Percentiles rank a stretch among this genome's conserved stretches.
These are phyloP conservation scores for Synergus itoensis DNA, from an alignment of 2,888 invertebrate species.

Conservation along the genomic window DNA sequence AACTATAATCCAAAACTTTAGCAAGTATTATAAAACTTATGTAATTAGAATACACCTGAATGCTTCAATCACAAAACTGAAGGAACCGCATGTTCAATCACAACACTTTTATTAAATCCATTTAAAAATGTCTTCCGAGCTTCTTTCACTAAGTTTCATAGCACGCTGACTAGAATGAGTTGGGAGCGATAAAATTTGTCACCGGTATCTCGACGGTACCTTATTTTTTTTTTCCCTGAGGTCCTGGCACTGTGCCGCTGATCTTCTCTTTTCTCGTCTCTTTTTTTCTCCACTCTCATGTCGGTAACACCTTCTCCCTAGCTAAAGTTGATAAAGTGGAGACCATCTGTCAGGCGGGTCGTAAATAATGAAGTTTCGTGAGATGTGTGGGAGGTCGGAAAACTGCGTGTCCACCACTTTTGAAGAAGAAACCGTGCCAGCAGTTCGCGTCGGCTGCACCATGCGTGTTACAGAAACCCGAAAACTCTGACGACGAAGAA, in stretches of 20 bases:
- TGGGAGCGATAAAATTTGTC: background rate
- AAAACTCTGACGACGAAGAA: background rate
- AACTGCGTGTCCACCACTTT: background rate
- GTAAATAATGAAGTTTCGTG: conserved; percentile 57
- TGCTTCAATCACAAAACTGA: background rate
- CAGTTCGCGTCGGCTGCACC: background rate
- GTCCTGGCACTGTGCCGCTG: background rate
- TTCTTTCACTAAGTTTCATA: background rate
- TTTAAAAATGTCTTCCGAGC: background rate
- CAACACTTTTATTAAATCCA: background rate
- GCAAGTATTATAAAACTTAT: background rate
- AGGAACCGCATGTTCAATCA: background rate
- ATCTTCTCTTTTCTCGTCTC: background rate
- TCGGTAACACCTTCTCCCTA: conserved; percentile 52
- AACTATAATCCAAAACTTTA: too few species aligned
- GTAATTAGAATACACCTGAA: background rate
- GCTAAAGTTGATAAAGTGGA: conserved; percentile 56
- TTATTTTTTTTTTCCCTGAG: background rate
- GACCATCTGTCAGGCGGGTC: conserved; percentile 53
- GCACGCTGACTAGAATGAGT: background rate
- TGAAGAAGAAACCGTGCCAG: background rate
- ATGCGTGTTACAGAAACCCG: background rate
- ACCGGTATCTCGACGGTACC: background rate
- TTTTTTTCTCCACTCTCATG: conserved; percentile 49
- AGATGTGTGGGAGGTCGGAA: conserved; percentile 9